Evolutionary conservation across 2,113 vertebrate species (phyloP).

Genomic region (Erpornis zantholeuca): DNA sequence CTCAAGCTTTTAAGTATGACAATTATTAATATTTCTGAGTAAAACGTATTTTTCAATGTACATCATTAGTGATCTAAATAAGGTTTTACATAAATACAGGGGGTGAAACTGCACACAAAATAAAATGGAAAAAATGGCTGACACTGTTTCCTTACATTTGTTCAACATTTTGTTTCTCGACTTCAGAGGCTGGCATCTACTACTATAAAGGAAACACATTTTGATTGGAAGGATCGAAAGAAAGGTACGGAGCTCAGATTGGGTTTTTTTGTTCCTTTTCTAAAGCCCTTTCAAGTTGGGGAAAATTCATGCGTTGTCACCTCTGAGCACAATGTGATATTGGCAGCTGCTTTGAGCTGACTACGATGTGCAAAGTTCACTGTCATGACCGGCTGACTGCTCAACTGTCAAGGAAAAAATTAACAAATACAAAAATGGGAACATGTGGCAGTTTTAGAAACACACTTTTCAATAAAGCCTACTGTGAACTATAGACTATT

Average conservation of each 20-base stretch:
- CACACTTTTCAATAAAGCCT: conserved; percentile 79
- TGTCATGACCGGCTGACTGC: conserved; percentile 27
- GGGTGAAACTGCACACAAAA: conserved; percentile 41
- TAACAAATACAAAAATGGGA: conserved; percentile 62
- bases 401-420: conserved; percentile 54
- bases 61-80: conserved; percentile 41
- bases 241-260: conserved; percentile 37
- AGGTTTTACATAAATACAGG: conserved; percentile 58
- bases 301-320: conserved; percentile 46
- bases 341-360: conserved; percentile 66
- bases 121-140: conserved; percentile 43
- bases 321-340: conserved; percentile 61
- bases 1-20: conserved; percentile 25
- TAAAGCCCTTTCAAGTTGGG: conserved; percentile 66
- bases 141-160: conserved; percentile 54
- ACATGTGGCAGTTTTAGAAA: conserved; percentile 65
- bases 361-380: conserved; percentile 64
- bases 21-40: conserved; percentile 51
- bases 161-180: conserved; percentile 62
- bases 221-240: conserved; percentile 60
- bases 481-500: conserved; percentile 94
- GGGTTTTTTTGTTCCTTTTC: conserved; percentile 46
- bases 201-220: conserved; percentile 58
- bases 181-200: conserved; percentile 58
- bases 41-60: conserved; percentile 58